These are phyloP conservation scores for Phylloscopus whistleri DNA, from an alignment of 2,113 vertebrate genomes.

Conservation along the genomic window DNA sequence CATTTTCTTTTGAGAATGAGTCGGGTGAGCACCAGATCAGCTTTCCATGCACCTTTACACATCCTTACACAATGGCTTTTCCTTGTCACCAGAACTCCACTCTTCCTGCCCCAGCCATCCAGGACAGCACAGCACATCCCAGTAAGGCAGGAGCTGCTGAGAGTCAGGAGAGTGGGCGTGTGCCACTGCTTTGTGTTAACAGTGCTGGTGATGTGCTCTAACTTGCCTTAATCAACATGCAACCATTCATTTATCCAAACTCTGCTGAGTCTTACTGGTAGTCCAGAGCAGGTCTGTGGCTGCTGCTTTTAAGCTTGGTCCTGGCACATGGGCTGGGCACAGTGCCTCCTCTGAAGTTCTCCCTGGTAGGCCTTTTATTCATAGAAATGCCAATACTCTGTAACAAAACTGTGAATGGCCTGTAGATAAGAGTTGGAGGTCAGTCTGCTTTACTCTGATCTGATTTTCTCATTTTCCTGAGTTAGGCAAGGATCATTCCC, in stretches of 20 bases:
- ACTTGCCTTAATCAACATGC: neutral
- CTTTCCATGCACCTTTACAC: neutral
- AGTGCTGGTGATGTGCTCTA: neutral
- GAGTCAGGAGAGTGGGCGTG: accelerated
- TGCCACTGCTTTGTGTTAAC: neutral
- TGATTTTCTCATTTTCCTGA: neutral
- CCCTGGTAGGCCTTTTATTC: neutral
- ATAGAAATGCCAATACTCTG: neutral
- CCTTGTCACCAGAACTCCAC: neutral
- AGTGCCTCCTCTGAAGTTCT: neutral
- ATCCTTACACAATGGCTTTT: accelerated
- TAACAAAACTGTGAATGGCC: neutral
- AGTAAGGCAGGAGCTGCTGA: neutral
- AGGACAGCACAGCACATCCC: accelerated
- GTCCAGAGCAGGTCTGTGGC: accelerated
- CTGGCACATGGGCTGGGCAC: neutral
- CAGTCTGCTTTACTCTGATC: neutral
- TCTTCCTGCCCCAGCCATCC: neutral
- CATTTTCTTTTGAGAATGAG: neutral
- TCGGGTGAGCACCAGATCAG: neutral
- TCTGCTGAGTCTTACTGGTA: accelerated
- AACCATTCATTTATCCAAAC: neutral
- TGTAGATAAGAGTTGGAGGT: neutral
- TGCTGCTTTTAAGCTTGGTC: neutral
- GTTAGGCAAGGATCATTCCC: neutral